These are phyloP conservation scores for Anarrhichthys ocellatus DNA, from an alignment of 2,113 vertebrate genomes.

Conservation along the genomic window DNA sequence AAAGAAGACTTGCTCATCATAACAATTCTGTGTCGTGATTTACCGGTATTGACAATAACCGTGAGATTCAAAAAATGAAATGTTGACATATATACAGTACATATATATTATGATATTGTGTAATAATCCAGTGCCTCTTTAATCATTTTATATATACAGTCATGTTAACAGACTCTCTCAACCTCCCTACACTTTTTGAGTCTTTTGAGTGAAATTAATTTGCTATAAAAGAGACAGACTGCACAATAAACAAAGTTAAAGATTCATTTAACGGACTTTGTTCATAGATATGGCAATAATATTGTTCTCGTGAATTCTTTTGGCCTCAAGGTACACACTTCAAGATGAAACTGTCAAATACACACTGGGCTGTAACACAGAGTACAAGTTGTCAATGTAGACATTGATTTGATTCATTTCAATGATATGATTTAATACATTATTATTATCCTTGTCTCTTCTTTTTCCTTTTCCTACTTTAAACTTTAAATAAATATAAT, in stretches of 20 bases:
- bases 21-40: neutral
- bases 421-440: neutral
- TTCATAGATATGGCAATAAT: no score
- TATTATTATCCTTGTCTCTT: neutral
- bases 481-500: neutral
- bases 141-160: no score
- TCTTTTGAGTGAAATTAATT: no score
- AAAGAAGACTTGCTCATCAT: neutral
- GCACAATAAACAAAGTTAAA: neutral
- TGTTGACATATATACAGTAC: no score
- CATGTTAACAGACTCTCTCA: no score
- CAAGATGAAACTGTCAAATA: neutral
- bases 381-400: neutral
- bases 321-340: neutral
- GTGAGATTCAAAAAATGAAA: no score
- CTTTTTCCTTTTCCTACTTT: neutral
- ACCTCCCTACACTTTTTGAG: no score
- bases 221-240: neutral
- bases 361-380: neutral
- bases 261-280: no score
- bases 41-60: no score
- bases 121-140: no score
- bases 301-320: no score
- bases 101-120: no score
- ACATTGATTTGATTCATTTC: neutral